Evolutionary conservation across 2,888 invertebrate genomes (phyloP).

Genomic region (Elmis aenea): DNA sequence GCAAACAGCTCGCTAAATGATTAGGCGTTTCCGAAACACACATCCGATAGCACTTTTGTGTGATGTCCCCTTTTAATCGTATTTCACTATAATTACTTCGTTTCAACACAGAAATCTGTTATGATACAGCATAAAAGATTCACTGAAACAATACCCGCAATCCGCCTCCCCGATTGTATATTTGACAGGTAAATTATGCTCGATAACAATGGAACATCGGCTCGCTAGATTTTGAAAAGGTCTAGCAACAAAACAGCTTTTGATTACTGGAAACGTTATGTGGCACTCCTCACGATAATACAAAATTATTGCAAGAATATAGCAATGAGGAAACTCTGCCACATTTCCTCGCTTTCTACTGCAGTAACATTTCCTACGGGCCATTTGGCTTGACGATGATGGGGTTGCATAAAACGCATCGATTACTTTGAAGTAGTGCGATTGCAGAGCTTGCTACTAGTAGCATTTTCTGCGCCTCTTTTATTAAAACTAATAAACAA

Average conservation of each 20-base stretch:
- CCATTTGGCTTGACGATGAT: slow-evolving; percentile 1
- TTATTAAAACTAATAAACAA: slow-evolving; percentile 25
- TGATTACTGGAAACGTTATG: too few relatives aligned
- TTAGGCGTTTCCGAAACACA: slow-evolving; percentile 26
- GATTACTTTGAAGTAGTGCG: slow-evolving; percentile 13
- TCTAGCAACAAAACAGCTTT: too few relatives aligned
- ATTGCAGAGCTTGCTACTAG: slow-evolving; percentile 18
- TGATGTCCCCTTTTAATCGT: slow-evolving; percentile 18
- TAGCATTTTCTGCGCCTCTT: slow-evolving; percentile 21
- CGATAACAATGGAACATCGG: neutral
- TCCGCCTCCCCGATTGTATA: neutral
- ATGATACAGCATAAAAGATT: slow-evolving; percentile 13
- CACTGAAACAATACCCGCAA: neutral
- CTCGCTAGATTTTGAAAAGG: too few relatives aligned
- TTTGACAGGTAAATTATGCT: slow-evolving; percentile 3
- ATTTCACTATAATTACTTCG: slow-evolving; percentile 26
- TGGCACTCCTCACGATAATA: too few relatives aligned
- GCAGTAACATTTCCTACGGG: neutral
- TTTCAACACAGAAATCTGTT: slow-evolving; percentile 19
- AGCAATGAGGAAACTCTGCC: neutral
- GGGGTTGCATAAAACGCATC: slow-evolving; percentile 16
- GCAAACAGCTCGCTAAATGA: slow-evolving; percentile 23
- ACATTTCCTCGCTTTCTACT: neutral
- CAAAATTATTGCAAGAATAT: too few relatives aligned
- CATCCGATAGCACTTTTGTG: slow-evolving; percentile 28